These are phyloP conservation scores for Columba janthina DNA, from an alignment of 2,113 vertebrate genomes.

Conservation along the genomic window DNA sequence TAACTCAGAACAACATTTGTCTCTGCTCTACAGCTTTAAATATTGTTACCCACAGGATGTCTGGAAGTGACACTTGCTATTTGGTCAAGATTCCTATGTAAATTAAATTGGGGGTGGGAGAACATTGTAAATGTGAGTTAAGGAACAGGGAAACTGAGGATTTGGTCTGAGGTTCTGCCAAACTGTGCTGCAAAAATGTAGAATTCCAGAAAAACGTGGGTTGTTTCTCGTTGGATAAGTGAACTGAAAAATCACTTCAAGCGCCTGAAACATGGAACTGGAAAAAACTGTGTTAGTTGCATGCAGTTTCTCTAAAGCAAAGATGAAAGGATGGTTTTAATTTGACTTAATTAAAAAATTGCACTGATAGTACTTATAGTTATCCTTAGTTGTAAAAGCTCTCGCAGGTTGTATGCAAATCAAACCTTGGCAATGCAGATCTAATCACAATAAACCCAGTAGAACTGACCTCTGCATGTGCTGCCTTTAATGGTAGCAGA, in stretches of 20 bases:
- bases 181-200: neutral
- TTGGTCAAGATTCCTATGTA: neutral
- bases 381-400: neutral
- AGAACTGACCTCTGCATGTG: neutral
- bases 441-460: neutral
- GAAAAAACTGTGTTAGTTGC: neutral
- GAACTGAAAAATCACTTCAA: neutral
- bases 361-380: neutral
- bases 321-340: neutral
- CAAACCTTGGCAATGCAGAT: neutral
- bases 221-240: neutral
- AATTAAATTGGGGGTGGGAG: neutral
- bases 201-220: neutral
- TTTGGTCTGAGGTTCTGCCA: neutral
- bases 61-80: neutral
- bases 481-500: neutral
- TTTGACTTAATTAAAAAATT: neutral
- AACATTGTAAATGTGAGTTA: neutral
- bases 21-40: rapidly evolving
- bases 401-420: neutral
- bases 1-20: neutral
- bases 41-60: rapidly evolving
- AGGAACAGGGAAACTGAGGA: neutral
- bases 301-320: neutral
- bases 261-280: neutral